A percentile compares a stretch with the other conserved stretches of the same genome.
Evolutionary conservation across 1,140 invertebrate genomes (phyloP).

Genomic region (Drosophila sechellia): DNA sequence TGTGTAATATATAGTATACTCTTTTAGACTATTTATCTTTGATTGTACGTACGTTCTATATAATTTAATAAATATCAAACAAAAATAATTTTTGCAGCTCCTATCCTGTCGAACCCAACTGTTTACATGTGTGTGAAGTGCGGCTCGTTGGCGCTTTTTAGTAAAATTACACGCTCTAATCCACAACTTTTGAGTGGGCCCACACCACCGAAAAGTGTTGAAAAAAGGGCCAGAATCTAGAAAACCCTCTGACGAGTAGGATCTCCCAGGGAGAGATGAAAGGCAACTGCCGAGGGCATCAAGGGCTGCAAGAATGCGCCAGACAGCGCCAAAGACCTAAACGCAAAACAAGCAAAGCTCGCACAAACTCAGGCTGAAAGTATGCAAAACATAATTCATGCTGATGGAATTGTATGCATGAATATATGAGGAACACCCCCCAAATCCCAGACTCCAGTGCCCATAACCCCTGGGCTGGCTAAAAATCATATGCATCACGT

Average conservation of each 20-base stretch:
- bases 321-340: constrained; percentile 70
- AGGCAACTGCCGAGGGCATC: constrained; percentile 69
- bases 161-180: constrained; percentile 79
- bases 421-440: constrained; percentile 18
- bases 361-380: constrained; percentile 43
- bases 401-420: constrained; percentile 80
- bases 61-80: too few species aligned
- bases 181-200: constrained; percentile 73
- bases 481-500: constrained; percentile 84
- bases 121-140: constrained; percentile 47
- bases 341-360: constrained; percentile 57
- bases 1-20: too few species aligned
- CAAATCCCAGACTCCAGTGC: background rate
- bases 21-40: too few species aligned
- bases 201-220: constrained; percentile 11
- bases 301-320: constrained; percentile 64
- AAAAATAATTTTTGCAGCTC: background rate
- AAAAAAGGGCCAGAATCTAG: constrained; percentile 15
- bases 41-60: too few species aligned
- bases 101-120: background rate
- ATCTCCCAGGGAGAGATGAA: constrained; percentile 57
- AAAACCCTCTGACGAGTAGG: constrained; percentile 27
- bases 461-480: constrained; percentile 48
- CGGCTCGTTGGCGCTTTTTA: constrained; percentile 57
- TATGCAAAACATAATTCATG: constrained; percentile 84